A percentile compares a stretch with the other conserved stretches of the same genome.
phyloP scores from a whole-genome alignment of 2,113 vertebrate species.

The Thunnus thynnus region DNA sequence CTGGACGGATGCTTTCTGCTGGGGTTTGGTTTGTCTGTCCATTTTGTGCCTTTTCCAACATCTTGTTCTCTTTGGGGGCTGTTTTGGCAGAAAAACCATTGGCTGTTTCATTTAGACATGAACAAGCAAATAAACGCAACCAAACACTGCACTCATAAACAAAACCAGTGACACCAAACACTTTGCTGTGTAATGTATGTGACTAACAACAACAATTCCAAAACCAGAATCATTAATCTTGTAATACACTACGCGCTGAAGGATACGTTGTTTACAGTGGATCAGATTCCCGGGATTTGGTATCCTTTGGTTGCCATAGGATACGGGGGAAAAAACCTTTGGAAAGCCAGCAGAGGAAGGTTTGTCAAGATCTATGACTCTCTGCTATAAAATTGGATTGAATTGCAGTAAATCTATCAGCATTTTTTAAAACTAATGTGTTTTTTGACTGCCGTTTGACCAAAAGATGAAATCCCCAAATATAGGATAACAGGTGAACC shows the following conservation, averaged over 20 bases:
- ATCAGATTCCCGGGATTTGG: conserved; percentile 39
- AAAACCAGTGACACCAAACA: conserved; percentile 52
- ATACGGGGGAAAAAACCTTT: conserved; percentile 33
- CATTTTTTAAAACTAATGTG: conserved; percentile 10
- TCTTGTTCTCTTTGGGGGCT: conserved; percentile 44
- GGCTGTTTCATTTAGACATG: conserved; percentile 36
- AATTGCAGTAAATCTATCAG: conserved; percentile 46
- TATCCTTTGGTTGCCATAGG: conserved; percentile 47
- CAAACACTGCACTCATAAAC: conserved; percentile 61
- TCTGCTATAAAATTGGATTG: conserved; percentile 1
- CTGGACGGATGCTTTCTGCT: neutral
- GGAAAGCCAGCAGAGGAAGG: conserved; percentile 6
- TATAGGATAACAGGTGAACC: conserved; percentile 30
- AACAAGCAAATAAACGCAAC: conserved; percentile 64
- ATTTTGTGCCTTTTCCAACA: conserved; percentile 33
- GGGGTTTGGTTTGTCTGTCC: neutral
- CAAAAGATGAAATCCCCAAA: conserved; percentile 46
- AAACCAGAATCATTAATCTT: conserved; percentile 44
- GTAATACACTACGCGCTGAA: neutral
- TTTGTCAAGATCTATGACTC: neutral
- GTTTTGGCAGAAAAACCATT: conserved; percentile 45
- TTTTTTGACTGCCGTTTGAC: conserved; percentile 17
- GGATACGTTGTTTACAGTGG: conserved; percentile 47
- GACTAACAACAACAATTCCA: conserved; percentile 49
- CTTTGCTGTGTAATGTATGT: conserved; percentile 36